Conservation (phyloP, 2,888 invertebrate genomes). For the Zelleria hepariella region DNA sequence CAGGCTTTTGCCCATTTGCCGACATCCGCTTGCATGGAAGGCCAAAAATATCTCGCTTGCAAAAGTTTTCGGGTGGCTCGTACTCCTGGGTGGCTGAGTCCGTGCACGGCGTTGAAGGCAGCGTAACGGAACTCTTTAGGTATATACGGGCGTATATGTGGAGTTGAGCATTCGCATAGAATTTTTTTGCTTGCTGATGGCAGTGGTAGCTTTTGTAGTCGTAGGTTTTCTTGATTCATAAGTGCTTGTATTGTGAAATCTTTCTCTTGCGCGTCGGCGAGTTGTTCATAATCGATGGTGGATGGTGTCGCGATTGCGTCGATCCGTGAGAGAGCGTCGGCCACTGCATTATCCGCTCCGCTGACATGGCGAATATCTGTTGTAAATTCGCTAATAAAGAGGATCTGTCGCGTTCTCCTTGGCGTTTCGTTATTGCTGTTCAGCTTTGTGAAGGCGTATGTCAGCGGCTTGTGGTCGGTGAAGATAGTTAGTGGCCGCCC, state of each 20-base stretch:
- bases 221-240: not conserved
- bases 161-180: no score
- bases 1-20: not conserved
- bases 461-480: conserved; percentile 6
- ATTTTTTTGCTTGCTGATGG: no score
- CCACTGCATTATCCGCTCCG: conserved; percentile 13
- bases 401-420: conserved; percentile 13
- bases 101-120: conserved; percentile 2
- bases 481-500: no score
- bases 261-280: conserved; percentile 7
- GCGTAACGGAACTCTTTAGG: not conserved
- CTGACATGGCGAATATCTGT: conserved; percentile 13
- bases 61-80: not conserved
- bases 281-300: conserved; percentile 11
- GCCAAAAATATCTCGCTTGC: conserved; percentile 3
- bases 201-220: no score
- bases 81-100: conserved; percentile 5
- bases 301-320: conserved; percentile 14
- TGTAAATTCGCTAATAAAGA: conserved; percentile 17
- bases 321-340: conserved; percentile 15
- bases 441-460: not conserved
- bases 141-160: not conserved
- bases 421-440: conserved; percentile 7
- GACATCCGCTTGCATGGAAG: not conserved
- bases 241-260: not conserved